phyloP scores from a whole-genome alignment of 2,888 invertebrate genomes.

The Polymixis lichenea region DNA sequence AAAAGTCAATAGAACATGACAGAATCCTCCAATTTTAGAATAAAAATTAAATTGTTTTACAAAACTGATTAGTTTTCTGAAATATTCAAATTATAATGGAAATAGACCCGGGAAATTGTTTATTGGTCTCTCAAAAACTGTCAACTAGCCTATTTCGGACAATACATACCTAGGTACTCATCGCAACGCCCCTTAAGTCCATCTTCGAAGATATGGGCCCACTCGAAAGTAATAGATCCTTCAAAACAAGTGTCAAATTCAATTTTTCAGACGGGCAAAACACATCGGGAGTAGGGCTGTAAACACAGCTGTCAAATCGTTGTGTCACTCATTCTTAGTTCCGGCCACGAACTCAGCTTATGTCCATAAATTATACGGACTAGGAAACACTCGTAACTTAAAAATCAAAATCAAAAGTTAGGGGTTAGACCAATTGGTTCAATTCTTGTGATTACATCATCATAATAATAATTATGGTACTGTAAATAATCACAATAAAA shows the following conservation, averaged over 20 bases:
- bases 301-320: too few species aligned
- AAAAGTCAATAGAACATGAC: background rate
- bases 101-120: background rate
- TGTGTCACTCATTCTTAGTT: too few species aligned
- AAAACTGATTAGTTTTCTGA: background rate
- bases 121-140: background rate
- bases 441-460: background rate
- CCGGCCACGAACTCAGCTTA: too few species aligned
- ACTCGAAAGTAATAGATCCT: too few species aligned
- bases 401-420: too few species aligned
- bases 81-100: background rate
- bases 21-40: background rate
- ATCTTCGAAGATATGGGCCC: too few species aligned
- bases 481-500: background rate
- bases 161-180: background rate
- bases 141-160: background rate
- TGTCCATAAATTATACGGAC: too few species aligned
- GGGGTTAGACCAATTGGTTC: background rate
- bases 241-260: too few species aligned
- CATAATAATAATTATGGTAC: background rate
- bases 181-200: too few species aligned
- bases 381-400: too few species aligned
- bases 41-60: background rate
- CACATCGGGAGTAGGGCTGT: too few species aligned
- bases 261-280: too few species aligned